Percentiles rank a stretch among this genome's conserved stretches.
These are phyloP conservation scores for Lepidocolaptes lacrymiger DNA, from an alignment of 2,797 vertebrate species.

Conservation along the genomic window DNA sequence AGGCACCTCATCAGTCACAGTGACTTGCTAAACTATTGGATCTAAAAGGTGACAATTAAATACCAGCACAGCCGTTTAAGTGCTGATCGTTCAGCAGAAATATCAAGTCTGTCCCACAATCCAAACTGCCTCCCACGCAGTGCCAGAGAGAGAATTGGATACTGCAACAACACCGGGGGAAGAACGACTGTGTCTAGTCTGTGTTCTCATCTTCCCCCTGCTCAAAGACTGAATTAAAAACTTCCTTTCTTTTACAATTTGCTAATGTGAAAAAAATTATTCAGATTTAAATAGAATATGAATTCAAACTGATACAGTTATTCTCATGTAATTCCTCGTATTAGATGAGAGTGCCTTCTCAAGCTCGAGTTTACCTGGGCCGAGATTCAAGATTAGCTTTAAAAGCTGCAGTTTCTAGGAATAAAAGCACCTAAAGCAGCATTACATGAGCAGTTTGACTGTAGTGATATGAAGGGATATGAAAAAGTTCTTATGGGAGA, in stretches of 20 bases:
- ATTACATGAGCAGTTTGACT: background rate
- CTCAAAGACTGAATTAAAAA: background rate
- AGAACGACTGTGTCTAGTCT: background rate
- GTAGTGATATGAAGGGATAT: background rate
- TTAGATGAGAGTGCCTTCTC: background rate
- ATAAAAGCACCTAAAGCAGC: background rate
- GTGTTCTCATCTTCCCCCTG: background rate
- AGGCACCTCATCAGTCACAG: conserved; percentile 1
- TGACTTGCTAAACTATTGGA: conserved; percentile 21
- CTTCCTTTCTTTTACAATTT: background rate
- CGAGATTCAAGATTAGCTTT: background rate
- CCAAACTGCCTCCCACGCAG: conserved; percentile 23
- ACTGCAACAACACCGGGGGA: background rate
- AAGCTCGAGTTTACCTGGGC: background rate
- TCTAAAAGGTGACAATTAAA: conserved; percentile 43
- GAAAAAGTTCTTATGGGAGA: background rate
- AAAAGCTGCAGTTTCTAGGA: background rate
- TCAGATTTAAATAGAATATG: background rate
- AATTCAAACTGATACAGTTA: background rate
- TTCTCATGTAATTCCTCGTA: background rate
- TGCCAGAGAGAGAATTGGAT: background rate
- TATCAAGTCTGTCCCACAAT: background rate
- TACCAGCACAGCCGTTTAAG: conserved; percentile 23
- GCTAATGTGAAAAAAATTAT: background rate
- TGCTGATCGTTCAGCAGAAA: conserved; percentile 28